phyloP scores from a whole-genome alignment of 2,113 vertebrate species.

The Protobothrops flavoviridis region DNA sequence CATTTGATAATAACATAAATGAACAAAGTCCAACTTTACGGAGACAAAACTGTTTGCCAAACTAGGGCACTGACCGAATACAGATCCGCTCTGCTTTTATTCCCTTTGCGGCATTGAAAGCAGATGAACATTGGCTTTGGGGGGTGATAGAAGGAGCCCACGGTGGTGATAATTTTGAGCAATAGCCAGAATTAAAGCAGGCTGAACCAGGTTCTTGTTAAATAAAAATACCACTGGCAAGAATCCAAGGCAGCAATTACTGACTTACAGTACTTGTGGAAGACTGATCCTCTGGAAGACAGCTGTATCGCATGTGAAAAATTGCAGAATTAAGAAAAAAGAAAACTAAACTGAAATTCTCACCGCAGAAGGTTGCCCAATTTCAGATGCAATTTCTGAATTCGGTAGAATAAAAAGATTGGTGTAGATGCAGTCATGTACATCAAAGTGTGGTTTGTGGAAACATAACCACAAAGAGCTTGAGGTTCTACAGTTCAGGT shows the following conservation, averaged over 20 bases:
- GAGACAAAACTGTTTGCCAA: background rate
- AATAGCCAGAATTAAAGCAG: background rate
- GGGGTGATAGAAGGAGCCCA: background rate
- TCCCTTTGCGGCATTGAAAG: background rate
- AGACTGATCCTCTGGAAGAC: background rate
- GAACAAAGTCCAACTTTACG: background rate
- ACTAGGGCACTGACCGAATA: background rate
- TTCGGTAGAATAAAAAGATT: background rate
- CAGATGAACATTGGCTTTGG: background rate
- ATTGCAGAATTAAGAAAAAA: background rate
- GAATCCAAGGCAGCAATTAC: background rate
- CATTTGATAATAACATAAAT: background rate
- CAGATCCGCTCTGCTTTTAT: background rate
- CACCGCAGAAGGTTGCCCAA: background rate
- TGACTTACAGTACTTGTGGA: background rate
- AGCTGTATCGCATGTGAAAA: background rate
- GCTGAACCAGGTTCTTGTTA: background rate
- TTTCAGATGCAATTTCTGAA: background rate
- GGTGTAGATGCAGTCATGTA: background rate
- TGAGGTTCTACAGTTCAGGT: background rate
- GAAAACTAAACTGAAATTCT: background rate
- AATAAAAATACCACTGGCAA: background rate
- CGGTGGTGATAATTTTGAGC: background rate
- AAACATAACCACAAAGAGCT: background rate
- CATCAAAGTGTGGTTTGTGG: background rate